phyloP scores from a whole-genome alignment of 2,797 vertebrate genomes.

The Siniperca undulata region DNA sequence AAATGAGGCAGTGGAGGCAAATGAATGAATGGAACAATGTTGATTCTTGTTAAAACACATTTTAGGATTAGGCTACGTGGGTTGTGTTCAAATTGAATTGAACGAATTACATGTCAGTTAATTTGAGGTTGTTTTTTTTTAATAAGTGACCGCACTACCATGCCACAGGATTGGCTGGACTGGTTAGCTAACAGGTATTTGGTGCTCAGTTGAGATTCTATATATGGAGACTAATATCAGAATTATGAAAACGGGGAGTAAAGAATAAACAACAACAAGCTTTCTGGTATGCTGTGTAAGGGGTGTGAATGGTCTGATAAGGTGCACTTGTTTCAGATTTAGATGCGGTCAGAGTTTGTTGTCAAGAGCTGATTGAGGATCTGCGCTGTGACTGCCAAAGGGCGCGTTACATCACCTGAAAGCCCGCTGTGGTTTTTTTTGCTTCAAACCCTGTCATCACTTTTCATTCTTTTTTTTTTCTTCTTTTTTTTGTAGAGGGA shows the following conservation, averaged over 20 bases:
- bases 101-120: no score
- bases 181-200: not conserved
- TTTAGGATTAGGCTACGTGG: not conserved
- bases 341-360: conserved; percentile 47
- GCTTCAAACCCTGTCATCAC: conserved; percentile 51
- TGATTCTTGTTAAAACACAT: no score
- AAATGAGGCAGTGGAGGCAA: not conserved
- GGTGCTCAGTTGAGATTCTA: not conserved
- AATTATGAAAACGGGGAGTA: not conserved
- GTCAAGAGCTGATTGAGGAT: conserved; percentile 52
- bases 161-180: not conserved
- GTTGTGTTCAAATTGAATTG: not conserved
- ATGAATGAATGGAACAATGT: not conserved
- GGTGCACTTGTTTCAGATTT: conserved; percentile 49
- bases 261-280: conserved; percentile 5
- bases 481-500: conserved; percentile 32
- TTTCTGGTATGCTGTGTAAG: conserved; percentile 15
- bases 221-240: not conserved
- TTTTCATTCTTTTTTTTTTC: conserved; percentile 43
- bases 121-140: no score
- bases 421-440: conserved; percentile 19
- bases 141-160: no score
- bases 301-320: conserved; percentile 26
- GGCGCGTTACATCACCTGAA: conserved; percentile 46
- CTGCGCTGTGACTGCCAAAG: conserved; percentile 41